Evolutionary conservation across 2,888 invertebrate genomes (phyloP).

Genomic region (Pterostichus niger): DNA sequence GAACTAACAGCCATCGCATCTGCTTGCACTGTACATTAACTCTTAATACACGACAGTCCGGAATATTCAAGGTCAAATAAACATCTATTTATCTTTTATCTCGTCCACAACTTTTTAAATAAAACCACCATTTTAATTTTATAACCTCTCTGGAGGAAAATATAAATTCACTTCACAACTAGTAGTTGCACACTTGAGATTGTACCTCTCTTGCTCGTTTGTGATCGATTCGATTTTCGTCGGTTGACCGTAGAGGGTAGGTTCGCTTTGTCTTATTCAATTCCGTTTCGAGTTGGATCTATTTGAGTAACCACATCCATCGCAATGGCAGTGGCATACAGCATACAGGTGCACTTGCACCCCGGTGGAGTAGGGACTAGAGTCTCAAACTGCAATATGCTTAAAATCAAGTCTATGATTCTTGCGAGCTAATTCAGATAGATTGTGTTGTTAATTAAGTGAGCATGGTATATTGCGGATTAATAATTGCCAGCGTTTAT

Average conservation of each 20-base stretch:
- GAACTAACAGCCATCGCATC: too few relatives aligned
- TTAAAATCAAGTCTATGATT: too few relatives aligned
- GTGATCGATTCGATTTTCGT: conserved; percentile 33
- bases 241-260: background rate
- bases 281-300: conserved; percentile 1
- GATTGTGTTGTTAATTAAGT: too few relatives aligned
- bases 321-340: too few relatives aligned
- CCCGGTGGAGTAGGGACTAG: too few relatives aligned
- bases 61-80: background rate
- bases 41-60: background rate
- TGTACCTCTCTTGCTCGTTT: background rate
- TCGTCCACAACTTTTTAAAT: conserved; percentile 39
- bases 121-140: conserved; percentile 51
- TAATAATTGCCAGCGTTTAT: too few relatives aligned
- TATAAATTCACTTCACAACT: conserved; percentile 54
- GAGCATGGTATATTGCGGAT: too few relatives aligned
- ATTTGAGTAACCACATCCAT: too few relatives aligned
- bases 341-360: too few relatives aligned
- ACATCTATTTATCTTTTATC: conserved; percentile 34
- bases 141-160: conserved; percentile 31
- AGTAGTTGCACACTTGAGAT: conserved; percentile 49
- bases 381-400: too few relatives aligned
- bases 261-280: conserved; percentile 20
- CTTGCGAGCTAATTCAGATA: too few relatives aligned
- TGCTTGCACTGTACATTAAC: too few relatives aligned